phyloP scores from a whole-genome alignment of 2,113 vertebrate genomes.

The Alectura lathami region DNA sequence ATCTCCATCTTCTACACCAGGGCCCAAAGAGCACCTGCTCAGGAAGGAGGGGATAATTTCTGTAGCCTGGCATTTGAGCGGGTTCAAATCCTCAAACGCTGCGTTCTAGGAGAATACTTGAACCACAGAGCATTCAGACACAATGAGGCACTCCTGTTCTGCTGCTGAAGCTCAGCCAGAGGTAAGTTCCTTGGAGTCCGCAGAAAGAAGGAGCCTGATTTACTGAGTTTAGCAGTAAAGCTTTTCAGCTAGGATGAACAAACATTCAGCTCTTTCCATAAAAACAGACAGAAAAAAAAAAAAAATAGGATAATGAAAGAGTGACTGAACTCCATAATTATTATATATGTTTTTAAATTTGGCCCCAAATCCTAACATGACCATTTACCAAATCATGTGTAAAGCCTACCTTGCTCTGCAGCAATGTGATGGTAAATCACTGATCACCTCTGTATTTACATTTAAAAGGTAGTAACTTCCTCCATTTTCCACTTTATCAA shows the following conservation, averaged over 20 bases:
- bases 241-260: neutral
- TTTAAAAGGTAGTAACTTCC: neutral
- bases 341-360: neutral
- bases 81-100: neutral
- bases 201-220: neutral
- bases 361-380: neutral
- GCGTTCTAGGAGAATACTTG: neutral
- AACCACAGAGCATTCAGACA: neutral
- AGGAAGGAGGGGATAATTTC: neutral
- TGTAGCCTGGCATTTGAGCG: neutral
- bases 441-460: neutral
- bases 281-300: neutral
- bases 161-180: neutral
- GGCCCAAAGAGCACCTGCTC: neutral
- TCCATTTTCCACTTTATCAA: slow-evolving; percentile 9
- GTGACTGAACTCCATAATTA: neutral
- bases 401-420: neutral
- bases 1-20: neutral
- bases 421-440: neutral
- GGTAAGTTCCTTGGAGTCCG: neutral
- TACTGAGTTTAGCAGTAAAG: neutral
- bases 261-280: neutral
- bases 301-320: neutral
- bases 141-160: neutral
- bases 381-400: neutral